Evolutionary conservation across 2,113 vertebrate genomes (phyloP).

Genomic region (Cynocephalus volans): DNA sequence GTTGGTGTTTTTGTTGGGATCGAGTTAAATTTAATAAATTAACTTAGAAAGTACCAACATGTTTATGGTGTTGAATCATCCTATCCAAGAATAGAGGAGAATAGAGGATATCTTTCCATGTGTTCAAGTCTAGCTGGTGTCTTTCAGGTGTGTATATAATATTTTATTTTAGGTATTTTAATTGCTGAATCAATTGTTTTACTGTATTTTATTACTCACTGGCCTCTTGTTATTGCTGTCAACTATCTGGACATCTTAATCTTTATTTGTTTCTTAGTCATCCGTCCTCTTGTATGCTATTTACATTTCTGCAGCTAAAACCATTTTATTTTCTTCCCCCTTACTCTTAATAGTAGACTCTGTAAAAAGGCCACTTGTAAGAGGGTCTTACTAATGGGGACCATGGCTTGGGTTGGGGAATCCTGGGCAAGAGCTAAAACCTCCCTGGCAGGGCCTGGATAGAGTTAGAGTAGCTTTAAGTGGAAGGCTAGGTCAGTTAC

Average conservation of each 20-base stretch:
- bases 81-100: not conserved
- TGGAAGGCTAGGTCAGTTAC: not conserved
- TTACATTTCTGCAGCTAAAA: slow-evolving; percentile 5
- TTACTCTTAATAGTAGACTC: not conserved
- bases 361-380: slow-evolving; percentile 4
- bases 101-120: not conserved
- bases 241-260: not conserved
- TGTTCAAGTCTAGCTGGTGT: slow-evolving; percentile 4
- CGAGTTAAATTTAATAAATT: slow-evolving; percentile 39
- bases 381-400: not conserved
- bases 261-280: slow-evolving; percentile 44
- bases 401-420: not conserved
- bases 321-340: not conserved
- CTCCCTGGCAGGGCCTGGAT: not conserved
- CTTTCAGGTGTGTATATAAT: not conserved
- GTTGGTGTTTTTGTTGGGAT: slow-evolving; percentile 25
- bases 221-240: not conserved
- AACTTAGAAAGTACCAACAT: slow-evolving; percentile 32
- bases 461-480: not conserved
- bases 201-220: not conserved
- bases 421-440: not conserved
- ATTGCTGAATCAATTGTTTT: not conserved
- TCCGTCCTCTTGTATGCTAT: not conserved
- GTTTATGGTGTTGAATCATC: slow-evolving; percentile 21
- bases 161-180: slow-evolving; percentile 41